These are phyloP conservation scores for Physella acuta DNA, from an alignment of 1,140 invertebrate species.

Conservation along the genomic window DNA sequence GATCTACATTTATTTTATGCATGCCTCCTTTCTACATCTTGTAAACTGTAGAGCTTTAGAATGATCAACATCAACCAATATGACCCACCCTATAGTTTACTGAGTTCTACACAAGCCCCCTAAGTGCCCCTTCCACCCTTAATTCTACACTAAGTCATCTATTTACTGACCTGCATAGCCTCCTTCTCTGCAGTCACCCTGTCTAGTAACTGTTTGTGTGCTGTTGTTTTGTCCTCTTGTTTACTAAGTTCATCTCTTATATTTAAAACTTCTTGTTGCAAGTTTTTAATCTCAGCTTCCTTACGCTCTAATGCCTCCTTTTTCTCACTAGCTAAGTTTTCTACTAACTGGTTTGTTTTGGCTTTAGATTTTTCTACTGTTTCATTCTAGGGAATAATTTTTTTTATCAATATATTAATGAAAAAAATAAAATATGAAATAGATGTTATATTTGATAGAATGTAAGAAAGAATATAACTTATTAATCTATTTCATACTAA, in stretches of 20 bases:
- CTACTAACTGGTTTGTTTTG: slow-evolving; percentile 43
- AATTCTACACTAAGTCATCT: too few species aligned
- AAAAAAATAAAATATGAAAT: slow-evolving; percentile 2
- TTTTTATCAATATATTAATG: not conserved
- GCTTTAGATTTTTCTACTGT: slow-evolving; percentile 44
- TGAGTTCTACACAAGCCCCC: too few species aligned
- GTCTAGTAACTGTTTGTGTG: slow-evolving; percentile 52
- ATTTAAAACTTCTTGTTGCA: slow-evolving; percentile 42
- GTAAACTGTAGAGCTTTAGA: too few species aligned
- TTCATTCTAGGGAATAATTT: not conserved
- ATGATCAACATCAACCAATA: too few species aligned
- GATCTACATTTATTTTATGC: too few species aligned
- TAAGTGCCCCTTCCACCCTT: too few species aligned
- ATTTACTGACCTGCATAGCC: slow-evolving; percentile 46
- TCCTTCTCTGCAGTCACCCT: slow-evolving; percentile 49
- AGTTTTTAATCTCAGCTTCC: slow-evolving; percentile 55
- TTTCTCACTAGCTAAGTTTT: slow-evolving; percentile 48
- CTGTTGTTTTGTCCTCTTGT: slow-evolving; percentile 46
- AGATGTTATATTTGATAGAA: too few species aligned
- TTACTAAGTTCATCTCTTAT: slow-evolving; percentile 40
- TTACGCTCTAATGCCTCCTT: slow-evolving; percentile 49
- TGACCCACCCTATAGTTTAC: too few species aligned
- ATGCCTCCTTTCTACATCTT: too few species aligned
- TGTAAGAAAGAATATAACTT: too few species aligned
- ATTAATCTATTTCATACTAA: too few species aligned